phyloP scores from a whole-genome alignment of 1,140 invertebrate genomes.

The Nasonia longicornis region DNA sequence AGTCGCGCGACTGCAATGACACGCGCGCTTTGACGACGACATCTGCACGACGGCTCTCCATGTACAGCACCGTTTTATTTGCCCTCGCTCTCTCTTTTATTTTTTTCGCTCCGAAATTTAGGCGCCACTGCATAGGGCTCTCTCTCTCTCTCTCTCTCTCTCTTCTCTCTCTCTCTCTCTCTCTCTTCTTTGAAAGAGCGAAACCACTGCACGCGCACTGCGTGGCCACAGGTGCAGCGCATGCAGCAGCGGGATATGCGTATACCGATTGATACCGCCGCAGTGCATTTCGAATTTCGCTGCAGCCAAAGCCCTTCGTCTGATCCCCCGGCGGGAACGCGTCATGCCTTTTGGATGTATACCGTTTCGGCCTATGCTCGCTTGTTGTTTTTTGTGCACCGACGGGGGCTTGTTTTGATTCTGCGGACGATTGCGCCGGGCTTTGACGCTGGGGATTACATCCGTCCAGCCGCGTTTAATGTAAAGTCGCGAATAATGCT shows the following conservation, averaged over 20 bases:
- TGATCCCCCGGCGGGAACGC: neutral
- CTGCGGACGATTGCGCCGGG: neutral
- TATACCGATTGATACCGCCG: neutral
- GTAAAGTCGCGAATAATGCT: conserved; percentile 10
- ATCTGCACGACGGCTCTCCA: conserved; percentile 54
- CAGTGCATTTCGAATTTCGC: neutral
- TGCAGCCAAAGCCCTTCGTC: conserved; percentile 21
- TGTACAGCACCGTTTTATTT: neutral
- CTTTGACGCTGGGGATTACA: conserved; percentile 8
- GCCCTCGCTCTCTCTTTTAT: neutral
- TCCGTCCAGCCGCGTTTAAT: neutral
- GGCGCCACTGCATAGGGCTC: neutral
- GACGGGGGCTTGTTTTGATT: neutral
- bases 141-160: neutral
- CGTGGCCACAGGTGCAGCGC: neutral
- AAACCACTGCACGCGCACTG: neutral
- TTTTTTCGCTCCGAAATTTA: neutral
- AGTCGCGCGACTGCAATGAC: conserved; percentile 56
- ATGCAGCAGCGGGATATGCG: too few species aligned
- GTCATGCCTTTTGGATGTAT: conserved; percentile 24
- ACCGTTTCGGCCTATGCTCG: neutral
- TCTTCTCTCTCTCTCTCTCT: too few species aligned
- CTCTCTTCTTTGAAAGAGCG: conserved; percentile 26
- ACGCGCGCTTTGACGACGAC: conserved; percentile 63
- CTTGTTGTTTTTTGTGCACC: neutral